A percentile compares a stretch with the other conserved stretches of the same genome.
These are phyloP conservation scores for Hydrolagus affinis DNA, from an alignment of 2,113 vertebrate genomes.

Conservation along the genomic window DNA sequence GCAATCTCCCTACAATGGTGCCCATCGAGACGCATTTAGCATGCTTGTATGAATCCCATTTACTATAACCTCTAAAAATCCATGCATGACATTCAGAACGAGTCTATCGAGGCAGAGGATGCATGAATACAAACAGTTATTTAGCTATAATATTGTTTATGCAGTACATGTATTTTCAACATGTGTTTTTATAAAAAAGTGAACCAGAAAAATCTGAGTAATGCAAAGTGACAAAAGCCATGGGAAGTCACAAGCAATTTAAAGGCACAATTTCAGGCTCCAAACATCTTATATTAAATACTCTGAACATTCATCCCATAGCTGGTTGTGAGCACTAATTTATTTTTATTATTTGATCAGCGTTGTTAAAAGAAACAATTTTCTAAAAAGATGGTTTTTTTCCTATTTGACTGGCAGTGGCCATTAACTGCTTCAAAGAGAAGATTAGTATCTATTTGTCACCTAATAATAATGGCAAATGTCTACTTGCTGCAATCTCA, in stretches of 20 bases:
- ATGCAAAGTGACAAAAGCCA: constrained; percentile 14
- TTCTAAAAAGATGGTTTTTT: neutral
- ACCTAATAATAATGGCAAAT: neutral
- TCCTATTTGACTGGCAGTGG: neutral
- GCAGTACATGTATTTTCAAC: constrained; percentile 22
- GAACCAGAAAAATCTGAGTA: neutral
- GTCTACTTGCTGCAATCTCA: neutral
- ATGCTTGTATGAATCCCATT: constrained; percentile 25
- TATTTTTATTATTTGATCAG: constrained; percentile 2
- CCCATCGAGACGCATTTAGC: constrained; percentile 20
- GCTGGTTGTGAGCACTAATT: neutral
- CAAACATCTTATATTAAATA: neutral
- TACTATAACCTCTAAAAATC: constrained; percentile 13
- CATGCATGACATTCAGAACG: constrained; percentile 25
- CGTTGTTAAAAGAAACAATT: neutral
- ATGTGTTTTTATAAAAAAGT: neutral
- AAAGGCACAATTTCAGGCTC: neutral
- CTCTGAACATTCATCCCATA: neutral
- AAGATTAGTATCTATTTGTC: neutral
- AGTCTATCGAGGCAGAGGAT: neutral
- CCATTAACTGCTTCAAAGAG: neutral
- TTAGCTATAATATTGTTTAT: neutral
- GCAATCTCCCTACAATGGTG: constrained; percentile 10
- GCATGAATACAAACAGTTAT: constrained; percentile 11
- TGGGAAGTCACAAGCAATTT: neutral